Evolutionary conservation across 2,113 vertebrate genomes (phyloP).

Genomic region (Hydropotes inermis): DNA sequence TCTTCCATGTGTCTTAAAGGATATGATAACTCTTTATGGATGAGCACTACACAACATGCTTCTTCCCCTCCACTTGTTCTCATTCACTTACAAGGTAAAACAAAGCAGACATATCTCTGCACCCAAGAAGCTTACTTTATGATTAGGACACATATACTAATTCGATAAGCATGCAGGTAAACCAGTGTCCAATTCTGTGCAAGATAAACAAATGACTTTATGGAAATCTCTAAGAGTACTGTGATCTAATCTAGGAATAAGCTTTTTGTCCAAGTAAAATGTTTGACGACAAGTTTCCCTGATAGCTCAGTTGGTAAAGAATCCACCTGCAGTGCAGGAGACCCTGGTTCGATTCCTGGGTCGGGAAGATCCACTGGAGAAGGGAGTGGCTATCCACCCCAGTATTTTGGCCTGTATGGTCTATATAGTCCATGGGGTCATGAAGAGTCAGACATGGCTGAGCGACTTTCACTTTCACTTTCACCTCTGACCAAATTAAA

Average conservation of each 20-base stretch:
- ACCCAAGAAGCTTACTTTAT: background rate
- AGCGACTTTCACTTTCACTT: background rate
- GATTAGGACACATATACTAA: background rate
- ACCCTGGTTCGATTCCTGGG: background rate
- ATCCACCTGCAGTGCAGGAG: background rate
- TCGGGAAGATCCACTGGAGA: background rate
- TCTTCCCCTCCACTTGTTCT: background rate
- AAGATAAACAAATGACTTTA: background rate
- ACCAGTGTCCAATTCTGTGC: background rate
- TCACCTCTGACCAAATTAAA: slow-evolving; percentile 8
- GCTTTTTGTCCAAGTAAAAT: background rate
- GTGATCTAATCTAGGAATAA: background rate
- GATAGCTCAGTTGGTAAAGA: background rate
- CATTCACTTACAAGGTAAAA: background rate
- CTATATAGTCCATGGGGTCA: background rate
- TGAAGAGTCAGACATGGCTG: background rate
- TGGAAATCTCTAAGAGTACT: background rate
- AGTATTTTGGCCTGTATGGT: background rate
- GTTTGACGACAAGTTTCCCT: background rate
- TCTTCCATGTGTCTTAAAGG: background rate
- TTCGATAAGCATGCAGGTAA: background rate
- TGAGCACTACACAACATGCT: background rate
- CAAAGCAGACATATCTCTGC: background rate
- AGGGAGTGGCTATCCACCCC: background rate
- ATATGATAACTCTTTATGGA: background rate